Evolutionary conservation across 2,888 invertebrate genomes (phyloP), one percentile per base, ranked within the genome.

Genomic region (Chrysotoxum bicinctum): DNA sequence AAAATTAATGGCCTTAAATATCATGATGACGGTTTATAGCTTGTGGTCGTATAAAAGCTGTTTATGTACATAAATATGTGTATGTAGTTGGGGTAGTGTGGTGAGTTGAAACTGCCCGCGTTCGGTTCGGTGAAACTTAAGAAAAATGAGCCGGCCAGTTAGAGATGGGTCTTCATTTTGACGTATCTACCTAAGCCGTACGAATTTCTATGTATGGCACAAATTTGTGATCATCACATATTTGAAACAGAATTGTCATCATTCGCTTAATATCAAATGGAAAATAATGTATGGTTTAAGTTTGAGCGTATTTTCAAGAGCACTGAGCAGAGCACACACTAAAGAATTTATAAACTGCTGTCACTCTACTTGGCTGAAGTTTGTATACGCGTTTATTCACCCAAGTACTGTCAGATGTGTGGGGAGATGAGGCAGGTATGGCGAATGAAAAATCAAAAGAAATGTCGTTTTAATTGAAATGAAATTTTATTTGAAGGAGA

Each of bases 1-100:
- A 88, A 88, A 89, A 90, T 90, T 90, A 89, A 88, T 91, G 86
- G 77, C 74, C 74, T 86, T 66, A 66, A 78, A 76, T 72, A 60
- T 60, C 40, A 40, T n/a, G 23, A 9, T 60, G 48, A 48, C 23
- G 21, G 45, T 14, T 14, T 21, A 48, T 19, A 48, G 4, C 2
- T 16, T 16, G 1, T 48, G 21, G 7, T 48, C 14, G 8, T 43
- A 14, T 37, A 37, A 6, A n/a, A 12, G 35, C 5, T 1, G 40
- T 43, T 8, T 19, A 12, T 1, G n/a, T 14, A 12, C 14, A 0
- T 54, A 54, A 4, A 43, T 5, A 19, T 19, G 1, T 10, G 7
- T 3, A 43, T 48, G 6, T 21, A 23, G 19, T 58, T 30, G 26
- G 12, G 45, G 12, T 48, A 16, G 21, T 66, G 48, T 48, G 43